phyloP scores from a whole-genome alignment of 2,113 vertebrate genomes.

The Oxyruncus cristatus region DNA sequence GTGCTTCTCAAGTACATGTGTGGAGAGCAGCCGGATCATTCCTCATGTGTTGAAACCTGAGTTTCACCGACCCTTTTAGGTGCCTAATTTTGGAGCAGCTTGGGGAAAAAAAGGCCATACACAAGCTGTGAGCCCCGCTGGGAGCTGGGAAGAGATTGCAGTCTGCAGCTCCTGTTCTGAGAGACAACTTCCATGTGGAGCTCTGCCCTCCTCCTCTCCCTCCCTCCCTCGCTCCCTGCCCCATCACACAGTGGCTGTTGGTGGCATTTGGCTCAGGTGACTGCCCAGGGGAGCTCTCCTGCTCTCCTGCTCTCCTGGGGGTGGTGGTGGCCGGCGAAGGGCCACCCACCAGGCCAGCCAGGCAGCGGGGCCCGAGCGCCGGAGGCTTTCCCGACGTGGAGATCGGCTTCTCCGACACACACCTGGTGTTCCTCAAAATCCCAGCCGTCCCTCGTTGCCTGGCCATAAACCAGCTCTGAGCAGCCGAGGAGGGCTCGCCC shows the following conservation, averaged over 20 bases:
- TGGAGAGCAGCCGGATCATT: background rate
- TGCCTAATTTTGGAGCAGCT: background rate
- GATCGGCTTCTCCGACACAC: background rate
- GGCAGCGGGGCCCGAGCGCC: background rate
- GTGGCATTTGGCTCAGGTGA: background rate
- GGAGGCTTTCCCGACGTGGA: accelerated
- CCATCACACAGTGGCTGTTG: accelerated
- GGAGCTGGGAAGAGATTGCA: background rate
- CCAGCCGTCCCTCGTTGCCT: background rate
- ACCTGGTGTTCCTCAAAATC: background rate
- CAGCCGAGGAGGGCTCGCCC: accelerated
- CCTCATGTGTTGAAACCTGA: background rate
- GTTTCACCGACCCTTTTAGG: background rate
- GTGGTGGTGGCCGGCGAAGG: accelerated
- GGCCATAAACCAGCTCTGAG: background rate
- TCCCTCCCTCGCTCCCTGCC: accelerated
- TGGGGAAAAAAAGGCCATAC: background rate
- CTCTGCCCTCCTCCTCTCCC: background rate
- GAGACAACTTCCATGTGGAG: background rate
- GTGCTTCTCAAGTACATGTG: background rate
- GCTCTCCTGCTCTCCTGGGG: background rate
- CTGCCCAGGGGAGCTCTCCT: accelerated
- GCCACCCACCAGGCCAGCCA: background rate
- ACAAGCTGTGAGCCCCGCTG: background rate
- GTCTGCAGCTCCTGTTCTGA: background rate